Conservation (phyloP, 1,140 invertebrate genomes). For the Ceratoteleas bidentatus region DNA sequence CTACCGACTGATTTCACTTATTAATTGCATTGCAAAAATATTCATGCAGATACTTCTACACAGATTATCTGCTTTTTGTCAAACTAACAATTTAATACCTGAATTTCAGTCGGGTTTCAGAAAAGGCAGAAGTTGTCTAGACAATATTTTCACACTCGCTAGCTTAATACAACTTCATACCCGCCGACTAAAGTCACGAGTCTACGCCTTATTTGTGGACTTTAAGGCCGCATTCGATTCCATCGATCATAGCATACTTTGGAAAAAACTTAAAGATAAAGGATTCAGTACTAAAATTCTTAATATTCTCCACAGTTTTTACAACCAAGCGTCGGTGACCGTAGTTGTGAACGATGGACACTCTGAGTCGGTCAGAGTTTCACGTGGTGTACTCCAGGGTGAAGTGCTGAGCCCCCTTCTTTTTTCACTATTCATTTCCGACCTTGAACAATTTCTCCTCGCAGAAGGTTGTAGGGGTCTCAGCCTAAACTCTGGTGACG, state of each 20-base stretch:
- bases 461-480: background rate
- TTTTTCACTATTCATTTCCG: background rate
- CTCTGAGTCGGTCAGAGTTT: background rate
- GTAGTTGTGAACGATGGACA: background rate
- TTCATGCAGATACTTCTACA: background rate
- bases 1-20: background rate
- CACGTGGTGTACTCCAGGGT: background rate
- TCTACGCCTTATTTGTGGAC: slow-evolving; percentile 6
- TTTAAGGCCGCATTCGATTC: slow-evolving; percentile 9
- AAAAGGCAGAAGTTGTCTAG: background rate
- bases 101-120: slow-evolving; percentile 18
- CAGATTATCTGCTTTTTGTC: background rate
- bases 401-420: background rate
- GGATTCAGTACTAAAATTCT: background rate
- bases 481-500: background rate
- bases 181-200: slow-evolving; percentile 44
- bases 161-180: slow-evolving; percentile 1
- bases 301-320: background rate
- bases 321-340: background rate
- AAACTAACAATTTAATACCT: background rate
- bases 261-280: background rate
- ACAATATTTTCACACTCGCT: slow-evolving; percentile 6
- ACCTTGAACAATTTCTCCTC: background rate
- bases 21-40: background rate
- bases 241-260: background rate